Evolutionary conservation across 2,113 vertebrate genomes (phyloP), one percentile per base, ranked within the genome.

Genomic region (Oryzias javanicus): DNA sequence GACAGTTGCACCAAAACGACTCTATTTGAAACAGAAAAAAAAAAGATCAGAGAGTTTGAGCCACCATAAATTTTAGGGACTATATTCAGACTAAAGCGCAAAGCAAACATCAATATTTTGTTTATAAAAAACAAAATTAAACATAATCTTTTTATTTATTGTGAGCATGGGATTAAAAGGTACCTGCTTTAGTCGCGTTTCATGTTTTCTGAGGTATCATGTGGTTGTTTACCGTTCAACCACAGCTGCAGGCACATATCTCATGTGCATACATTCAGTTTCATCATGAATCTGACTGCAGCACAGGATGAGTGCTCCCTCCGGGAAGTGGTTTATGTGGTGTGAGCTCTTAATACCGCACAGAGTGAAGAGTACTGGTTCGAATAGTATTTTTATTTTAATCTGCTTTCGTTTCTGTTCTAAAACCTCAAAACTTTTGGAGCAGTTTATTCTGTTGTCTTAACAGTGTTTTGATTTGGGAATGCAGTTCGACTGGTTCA

Each of bases 301-400:
- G 53, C 53, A 56, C 54, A 60, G 40, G 41, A 49, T 67, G 79
- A 67, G 44, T 56, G 56, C 42, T 64, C 55, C 42, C 51, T 70
- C 16, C 48, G 67, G 70, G 25, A 65, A 70, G 52, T 54, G 60
- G 27, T 60, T 65, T 68, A 49, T 45, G 42, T 54, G 48, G 45
- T 52, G 35, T 35, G 35, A 35, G 35, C 35, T 35, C 35, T 35
- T 35, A 35, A 35, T 35, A 35, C 35, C 35, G 35, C 35, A 35
- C 35, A 35, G 35, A 35, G 35, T 35, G 10, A 8, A 35, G 35
- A 35, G 35, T 10, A 35, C 35, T 35, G 35, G 35, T 35, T 35
- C 35, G 49, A 45, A 27, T 15, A 60, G 5, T 35, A 20, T n/a
- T 52, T 35, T 35, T 35, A 35, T 35, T 35, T 55, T 60, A 18